Conservation (phyloP, 2,113 vertebrate species). For the Calyptomena viridis region DNA sequence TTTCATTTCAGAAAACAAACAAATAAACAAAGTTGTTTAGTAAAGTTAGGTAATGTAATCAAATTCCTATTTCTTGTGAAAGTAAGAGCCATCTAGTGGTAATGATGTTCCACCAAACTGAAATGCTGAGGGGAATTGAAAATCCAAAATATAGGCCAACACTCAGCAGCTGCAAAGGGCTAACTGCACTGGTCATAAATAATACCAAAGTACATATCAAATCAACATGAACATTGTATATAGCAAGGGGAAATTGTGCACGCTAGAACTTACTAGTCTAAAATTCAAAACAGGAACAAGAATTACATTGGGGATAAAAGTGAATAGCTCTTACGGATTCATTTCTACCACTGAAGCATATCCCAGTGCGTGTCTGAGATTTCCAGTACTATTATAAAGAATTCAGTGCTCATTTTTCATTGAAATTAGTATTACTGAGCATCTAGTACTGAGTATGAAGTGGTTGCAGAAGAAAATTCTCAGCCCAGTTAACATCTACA, state of each 20-base stretch:
- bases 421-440: background rate
- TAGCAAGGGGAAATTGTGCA: background rate
- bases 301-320: background rate
- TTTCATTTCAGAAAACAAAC: background rate
- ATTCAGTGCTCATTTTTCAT: background rate
- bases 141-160: accelerated
- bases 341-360: background rate
- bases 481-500: background rate
- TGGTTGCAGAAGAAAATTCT: background rate
- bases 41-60: background rate
- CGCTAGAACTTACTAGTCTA: background rate
- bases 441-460: background rate
- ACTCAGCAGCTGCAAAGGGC: background rate
- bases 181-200: background rate
- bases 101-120: background rate
- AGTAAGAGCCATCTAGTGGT: constrained; percentile 67
- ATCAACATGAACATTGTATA: background rate
- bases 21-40: background rate
- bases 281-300: background rate
- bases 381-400: background rate
- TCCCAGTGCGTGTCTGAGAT: background rate
- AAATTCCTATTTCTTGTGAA: background rate
- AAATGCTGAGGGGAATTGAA: background rate
- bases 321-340: background rate
- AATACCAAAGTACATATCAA: background rate